Evolutionary conservation across 2,888 invertebrate species (phyloP).

Genomic region (Sycophila texana): DNA sequence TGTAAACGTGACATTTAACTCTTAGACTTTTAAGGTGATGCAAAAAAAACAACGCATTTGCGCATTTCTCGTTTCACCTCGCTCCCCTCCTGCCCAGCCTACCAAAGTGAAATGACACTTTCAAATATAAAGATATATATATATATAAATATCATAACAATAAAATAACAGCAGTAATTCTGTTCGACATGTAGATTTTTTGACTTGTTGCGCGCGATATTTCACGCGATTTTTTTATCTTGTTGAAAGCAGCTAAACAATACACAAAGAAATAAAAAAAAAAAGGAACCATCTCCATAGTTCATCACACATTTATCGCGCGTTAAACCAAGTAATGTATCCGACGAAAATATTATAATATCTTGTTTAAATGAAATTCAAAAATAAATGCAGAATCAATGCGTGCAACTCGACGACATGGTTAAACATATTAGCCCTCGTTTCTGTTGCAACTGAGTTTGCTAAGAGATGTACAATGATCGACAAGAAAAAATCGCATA

Average conservation of each 20-base stretch:
- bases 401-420: slow-evolving; percentile 16
- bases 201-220: slow-evolving; percentile 42
- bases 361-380: slow-evolving; percentile 42
- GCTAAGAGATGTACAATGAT: slow-evolving; percentile 48
- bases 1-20: slow-evolving; percentile 54
- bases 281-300: slow-evolving; percentile 23
- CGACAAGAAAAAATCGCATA: slow-evolving; percentile 43
- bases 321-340: slow-evolving; percentile 45
- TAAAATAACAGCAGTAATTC: slow-evolving; percentile 39
- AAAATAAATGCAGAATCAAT: slow-evolving; percentile 43
- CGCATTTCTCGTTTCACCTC: slow-evolving; percentile 55
- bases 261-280: slow-evolving; percentile 15
- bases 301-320: slow-evolving; percentile 42
- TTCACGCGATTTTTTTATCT: slow-evolving; percentile 50
- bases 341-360: slow-evolving; percentile 48
- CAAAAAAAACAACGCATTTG: slow-evolving; percentile 44
- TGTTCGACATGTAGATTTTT: slow-evolving; percentile 47
- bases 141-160: slow-evolving; percentile 19
- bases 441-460: slow-evolving; percentile 38
- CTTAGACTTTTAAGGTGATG: slow-evolving; percentile 50
- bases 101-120: slow-evolving; percentile 42
- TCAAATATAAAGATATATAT: slow-evolving; percentile 15
- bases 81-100: slow-evolving; percentile 53
- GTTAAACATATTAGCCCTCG: slow-evolving; percentile 37
- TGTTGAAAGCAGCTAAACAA: slow-evolving; percentile 23